Base-by-base conservation (phyloP, 2,888 invertebrate species). In the Eudasyphora cyanicolor region DNA sequence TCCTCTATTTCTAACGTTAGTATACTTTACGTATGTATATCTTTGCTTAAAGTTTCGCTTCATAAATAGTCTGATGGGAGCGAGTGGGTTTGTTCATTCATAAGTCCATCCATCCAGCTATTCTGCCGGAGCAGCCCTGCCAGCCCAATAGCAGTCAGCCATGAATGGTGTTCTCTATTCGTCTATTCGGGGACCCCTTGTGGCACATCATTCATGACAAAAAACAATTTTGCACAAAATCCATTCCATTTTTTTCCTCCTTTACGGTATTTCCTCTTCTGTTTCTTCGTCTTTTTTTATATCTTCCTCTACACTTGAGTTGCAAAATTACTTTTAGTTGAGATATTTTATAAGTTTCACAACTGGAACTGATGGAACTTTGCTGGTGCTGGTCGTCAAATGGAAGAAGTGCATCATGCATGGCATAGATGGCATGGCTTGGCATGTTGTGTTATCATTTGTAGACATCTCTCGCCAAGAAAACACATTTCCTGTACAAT, bases 381-480 rank as follows among this genome's bases (percentile, higher is more conserved):
- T n/a, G n/a, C n/a, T n/a, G n/a, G n/a, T n/a, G n/a, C n/a, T 38
- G 45, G 54, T 76, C 19, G 51, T n/a, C n/a, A n/a, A n/a, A 19
- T 51, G 29, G 51, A 76, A n/a, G n/a, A n/a, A 71, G 32, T 71
- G 57, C 57, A 76, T n/a, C n/a, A n/a, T n/a, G n/a, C n/a, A n/a
- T n/a, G n/a, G n/a, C n/a, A n/a, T n/a, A n/a, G n/a, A n/a, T n/a
- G n/a, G n/a, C n/a, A n/a, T n/a, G n/a, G n/a, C n/a, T n/a, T n/a
- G n/a, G n/a, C n/a, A n/a, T n/a, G n/a, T n/a, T n/a, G n/a, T 45
- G 60, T 70, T 71, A 70, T 77, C 77, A 60, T 38, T 60, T 51
- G 60, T 32, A 77, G 77, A 70, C 77, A 71, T 77, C 70, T 70
- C 49, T 42, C 21, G 6, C 29, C n/a, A 60, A 60, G n/a, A 29